Evolutionary conservation across 1,140 invertebrate genomes (phyloP).

Genomic region (Cotesia vestalis): DNA sequence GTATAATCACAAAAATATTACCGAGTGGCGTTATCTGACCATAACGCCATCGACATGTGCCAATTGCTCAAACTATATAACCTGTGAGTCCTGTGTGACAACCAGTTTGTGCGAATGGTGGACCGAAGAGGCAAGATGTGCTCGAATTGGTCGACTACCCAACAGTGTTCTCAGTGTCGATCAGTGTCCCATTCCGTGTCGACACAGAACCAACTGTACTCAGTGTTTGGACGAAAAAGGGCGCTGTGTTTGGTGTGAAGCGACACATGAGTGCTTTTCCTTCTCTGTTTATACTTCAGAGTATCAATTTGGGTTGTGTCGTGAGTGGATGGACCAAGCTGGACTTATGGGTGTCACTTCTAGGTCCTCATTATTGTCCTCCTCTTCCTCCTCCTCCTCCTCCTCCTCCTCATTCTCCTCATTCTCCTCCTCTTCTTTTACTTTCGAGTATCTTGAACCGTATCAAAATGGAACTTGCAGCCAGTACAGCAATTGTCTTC

Average conservation of each 20-base stretch:
- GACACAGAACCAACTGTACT: conserved; percentile 78
- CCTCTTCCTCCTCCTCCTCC: too few relatives aligned
- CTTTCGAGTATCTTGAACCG: conserved; percentile 89
- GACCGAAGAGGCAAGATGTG: conserved; percentile 83
- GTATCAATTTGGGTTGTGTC: conserved; percentile 90
- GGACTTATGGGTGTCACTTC: conserved; percentile 64
- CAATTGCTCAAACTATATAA: conserved; percentile 88
- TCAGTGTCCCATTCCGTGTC: conserved; percentile 79
- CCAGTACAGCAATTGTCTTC: conserved; percentile 83
- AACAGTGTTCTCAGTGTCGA: conserved; percentile 72
- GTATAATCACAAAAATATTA: conserved; percentile 51
- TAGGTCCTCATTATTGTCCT: conserved; percentile 46
- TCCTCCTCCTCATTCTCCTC: conserved; percentile 36
- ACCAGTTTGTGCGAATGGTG: conserved; percentile 86
- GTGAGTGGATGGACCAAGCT: conserved; percentile 90
- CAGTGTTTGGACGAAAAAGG: conserved; percentile 85
- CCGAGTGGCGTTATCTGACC: conserved; percentile 81
- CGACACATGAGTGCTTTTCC: conserved; percentile 89
- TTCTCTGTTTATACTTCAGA: conserved; percentile 95
- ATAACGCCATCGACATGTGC: conserved; percentile 82
- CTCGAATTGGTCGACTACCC: conserved; percentile 76
- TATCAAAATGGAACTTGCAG: conserved; percentile 82
- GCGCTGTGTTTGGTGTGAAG: conserved; percentile 94
- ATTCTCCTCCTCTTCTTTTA: conserved; percentile 70
- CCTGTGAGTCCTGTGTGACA: conserved; percentile 79